Conservation (phyloP, 2,888 invertebrate genomes). For the Uropetala carovei region DNA sequence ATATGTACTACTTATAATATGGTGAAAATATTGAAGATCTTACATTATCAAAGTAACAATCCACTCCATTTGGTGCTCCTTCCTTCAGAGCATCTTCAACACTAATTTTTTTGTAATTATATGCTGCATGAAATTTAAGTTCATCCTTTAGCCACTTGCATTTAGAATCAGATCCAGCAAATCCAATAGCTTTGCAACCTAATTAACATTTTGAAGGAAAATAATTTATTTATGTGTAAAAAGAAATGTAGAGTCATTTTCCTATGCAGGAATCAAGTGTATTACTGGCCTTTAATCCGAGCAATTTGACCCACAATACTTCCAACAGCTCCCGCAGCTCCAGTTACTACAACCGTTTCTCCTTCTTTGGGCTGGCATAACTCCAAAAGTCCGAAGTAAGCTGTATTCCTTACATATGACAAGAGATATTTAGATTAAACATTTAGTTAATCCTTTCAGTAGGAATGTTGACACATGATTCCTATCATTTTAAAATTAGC, state of each 20-base stretch:
- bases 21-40: constrained; percentile 70
- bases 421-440: too few species aligned
- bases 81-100: constrained; percentile 78
- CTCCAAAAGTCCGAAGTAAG: constrained; percentile 74
- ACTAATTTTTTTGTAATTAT: constrained; percentile 84
- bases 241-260: not conserved
- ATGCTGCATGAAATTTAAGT: constrained; percentile 82
- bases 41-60: constrained; percentile 88
- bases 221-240: not conserved
- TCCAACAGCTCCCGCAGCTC: constrained; percentile 77
- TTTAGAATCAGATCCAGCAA: constrained; percentile 85
- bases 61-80: constrained; percentile 82
- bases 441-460: too few species aligned
- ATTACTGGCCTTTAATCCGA: constrained; percentile 73
- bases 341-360: constrained; percentile 74
- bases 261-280: not conserved
- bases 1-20: not conserved
- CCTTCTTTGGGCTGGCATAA: constrained; percentile 73
- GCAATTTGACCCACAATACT: constrained; percentile 75
- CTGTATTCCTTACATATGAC: constrained; percentile 70
- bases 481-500: too few species aligned
- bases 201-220: not conserved
- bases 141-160: constrained; percentile 82
- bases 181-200: constrained; percentile 84
- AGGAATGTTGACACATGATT: too few species aligned